Conservation (phyloP, 2,113 vertebrate species). For the Misgurnus mizolepis region DNA sequence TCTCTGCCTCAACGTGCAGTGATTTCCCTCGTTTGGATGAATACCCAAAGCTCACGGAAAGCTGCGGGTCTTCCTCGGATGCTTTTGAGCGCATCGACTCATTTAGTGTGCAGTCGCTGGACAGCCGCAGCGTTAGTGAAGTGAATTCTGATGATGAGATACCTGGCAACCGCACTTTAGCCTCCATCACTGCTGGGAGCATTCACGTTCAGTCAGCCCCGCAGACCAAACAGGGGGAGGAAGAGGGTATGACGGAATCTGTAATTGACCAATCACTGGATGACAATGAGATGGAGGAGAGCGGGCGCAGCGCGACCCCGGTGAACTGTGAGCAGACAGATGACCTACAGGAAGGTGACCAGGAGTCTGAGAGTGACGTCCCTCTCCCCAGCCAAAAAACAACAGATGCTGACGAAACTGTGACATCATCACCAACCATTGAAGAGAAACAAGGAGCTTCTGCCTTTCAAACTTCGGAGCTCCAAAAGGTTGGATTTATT, state of each 20-base stretch:
- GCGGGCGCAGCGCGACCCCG: slow-evolving; percentile 91
- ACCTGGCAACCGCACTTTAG: slow-evolving; percentile 83
- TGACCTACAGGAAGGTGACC: slow-evolving; percentile 69
- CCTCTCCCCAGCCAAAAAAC: slow-evolving; percentile 36
- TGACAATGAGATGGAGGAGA: slow-evolving; percentile 95
- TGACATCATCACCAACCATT: slow-evolving; percentile 53
- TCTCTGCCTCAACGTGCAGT: slow-evolving; percentile 88
- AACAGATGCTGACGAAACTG: slow-evolving; percentile 39
- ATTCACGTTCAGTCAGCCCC: slow-evolving; percentile 57
- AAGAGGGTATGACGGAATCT: slow-evolving; percentile 66
- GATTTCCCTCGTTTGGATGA: slow-evolving; percentile 91
- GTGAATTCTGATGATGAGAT: slow-evolving; percentile 97
- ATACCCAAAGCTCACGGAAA: slow-evolving; percentile 93
- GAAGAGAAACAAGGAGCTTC: slow-evolving; percentile 72
- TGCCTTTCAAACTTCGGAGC: slow-evolving; percentile 77
- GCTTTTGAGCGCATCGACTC: slow-evolving; percentile 98
- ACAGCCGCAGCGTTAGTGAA: slow-evolving; percentile 96
- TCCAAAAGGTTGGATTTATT: slow-evolving; percentile 83
- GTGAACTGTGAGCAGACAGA: slow-evolving; percentile 94
- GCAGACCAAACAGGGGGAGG: slow-evolving; percentile 53
- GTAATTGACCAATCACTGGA: slow-evolving; percentile 76
- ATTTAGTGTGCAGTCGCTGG: slow-evolving; percentile 94
- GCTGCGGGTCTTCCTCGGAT: slow-evolving; percentile 92
- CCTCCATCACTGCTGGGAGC: slow-evolving; percentile 75
- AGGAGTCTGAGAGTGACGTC: slow-evolving; percentile 61